phyloP scores from a whole-genome alignment of 1,140 invertebrate species.

The Drosophila baimaii region DNA sequence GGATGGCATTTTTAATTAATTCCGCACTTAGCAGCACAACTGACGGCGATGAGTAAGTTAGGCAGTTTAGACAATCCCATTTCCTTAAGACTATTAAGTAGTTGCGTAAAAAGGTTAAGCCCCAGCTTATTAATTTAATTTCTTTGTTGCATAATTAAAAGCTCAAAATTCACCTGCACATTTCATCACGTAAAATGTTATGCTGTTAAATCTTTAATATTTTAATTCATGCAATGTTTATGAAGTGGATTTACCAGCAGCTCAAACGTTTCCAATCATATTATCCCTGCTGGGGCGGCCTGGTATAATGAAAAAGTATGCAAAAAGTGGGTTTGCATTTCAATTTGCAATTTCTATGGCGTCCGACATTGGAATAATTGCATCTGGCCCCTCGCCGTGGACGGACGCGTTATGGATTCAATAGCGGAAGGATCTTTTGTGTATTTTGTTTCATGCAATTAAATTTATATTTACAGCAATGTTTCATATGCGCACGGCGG shows the following conservation, averaged over 20 bases:
- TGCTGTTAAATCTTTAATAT: conserved; percentile 2
- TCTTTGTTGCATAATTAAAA: conserved; percentile 4
- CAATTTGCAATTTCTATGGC: conserved; percentile 67
- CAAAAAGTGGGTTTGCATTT: conserved; percentile 41
- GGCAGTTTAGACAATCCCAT: background rate
- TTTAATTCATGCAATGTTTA: conserved; percentile 13
- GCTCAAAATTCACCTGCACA: background rate
- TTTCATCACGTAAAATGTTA: background rate
- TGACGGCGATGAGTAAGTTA: background rate
- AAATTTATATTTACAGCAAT: conserved; percentile 76
- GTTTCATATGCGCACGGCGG: conserved; percentile 25
- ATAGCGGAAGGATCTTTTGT: conserved; percentile 44
- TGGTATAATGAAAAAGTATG: conserved; percentile 18
- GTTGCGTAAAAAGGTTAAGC: conserved; percentile 12
- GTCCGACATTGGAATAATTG: conserved; percentile 51
- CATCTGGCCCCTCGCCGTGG: conserved; percentile 31
- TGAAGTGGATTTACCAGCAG: conserved; percentile 22
- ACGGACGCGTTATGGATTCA: conserved; percentile 39
- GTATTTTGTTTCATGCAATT: conserved; percentile 70
- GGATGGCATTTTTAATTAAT: conserved; percentile 70
- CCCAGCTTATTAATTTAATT: conserved; percentile 9
- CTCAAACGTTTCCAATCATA: conserved; percentile 10
- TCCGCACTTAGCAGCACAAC: conserved; percentile 19
- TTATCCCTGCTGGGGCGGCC: conserved; percentile 11
- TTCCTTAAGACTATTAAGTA: background rate